phyloP scores from a whole-genome alignment of 2,888 invertebrate species.

The Shargacucullia verbasci region DNA sequence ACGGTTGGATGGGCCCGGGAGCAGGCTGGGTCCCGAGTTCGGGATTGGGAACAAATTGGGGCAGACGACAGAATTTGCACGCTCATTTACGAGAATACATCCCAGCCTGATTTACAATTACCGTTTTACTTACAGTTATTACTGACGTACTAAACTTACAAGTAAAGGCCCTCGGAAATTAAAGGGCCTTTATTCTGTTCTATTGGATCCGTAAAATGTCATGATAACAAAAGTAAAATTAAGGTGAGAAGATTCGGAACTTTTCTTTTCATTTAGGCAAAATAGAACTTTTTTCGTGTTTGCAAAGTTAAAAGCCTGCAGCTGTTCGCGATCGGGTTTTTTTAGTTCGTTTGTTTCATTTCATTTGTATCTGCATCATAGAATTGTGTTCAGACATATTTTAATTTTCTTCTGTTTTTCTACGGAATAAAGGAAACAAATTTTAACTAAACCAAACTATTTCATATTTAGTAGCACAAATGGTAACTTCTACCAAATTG shows the following conservation, averaged over 20 bases:
- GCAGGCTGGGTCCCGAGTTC: constrained; percentile 45
- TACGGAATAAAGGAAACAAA: no score
- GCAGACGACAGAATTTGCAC: constrained; percentile 71
- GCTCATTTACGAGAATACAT: constrained; percentile 73
- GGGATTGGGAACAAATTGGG: constrained; percentile 74
- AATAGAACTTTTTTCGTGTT: not conserved
- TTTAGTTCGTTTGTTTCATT: constrained; percentile 12
- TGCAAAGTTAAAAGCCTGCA: constrained; percentile 2
- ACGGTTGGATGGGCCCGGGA: constrained; percentile 64
- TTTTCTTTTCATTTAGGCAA: no score
- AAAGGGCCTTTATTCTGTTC: constrained; percentile 30
- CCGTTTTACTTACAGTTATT: constrained; percentile 54
- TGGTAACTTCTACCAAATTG: not conserved
- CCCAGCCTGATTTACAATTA: constrained; percentile 64
- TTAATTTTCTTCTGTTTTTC: not conserved
- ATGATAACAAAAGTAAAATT: constrained; percentile 10
- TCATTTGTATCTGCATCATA: constrained; percentile 6
- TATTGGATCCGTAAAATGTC: constrained; percentile 31
- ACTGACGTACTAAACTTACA: constrained; percentile 39
- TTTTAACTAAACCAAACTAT: no score
- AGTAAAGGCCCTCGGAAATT: constrained; percentile 42
- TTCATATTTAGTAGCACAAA: no score
- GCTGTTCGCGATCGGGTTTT: constrained; percentile 4
- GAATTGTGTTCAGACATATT: constrained; percentile 1
- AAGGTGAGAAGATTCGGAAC: constrained; percentile 1